Percentiles rank a stretch among this genome's conserved stretches.
Evolutionary conservation across 2,113 vertebrate genomes (phyloP).

Genomic region (Rallus limicola): DNA sequence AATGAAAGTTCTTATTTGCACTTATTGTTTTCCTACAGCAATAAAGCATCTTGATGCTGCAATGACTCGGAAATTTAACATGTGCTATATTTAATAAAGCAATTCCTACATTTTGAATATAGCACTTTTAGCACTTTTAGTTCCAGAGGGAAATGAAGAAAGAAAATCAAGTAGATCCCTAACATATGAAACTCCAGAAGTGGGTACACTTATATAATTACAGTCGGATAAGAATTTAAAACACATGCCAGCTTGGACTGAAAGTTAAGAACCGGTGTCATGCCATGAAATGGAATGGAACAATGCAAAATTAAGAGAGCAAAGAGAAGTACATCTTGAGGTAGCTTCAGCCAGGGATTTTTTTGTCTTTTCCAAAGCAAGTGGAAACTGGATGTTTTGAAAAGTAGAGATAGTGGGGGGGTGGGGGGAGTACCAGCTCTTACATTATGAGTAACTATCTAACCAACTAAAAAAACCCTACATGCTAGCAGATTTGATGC

Average conservation of each 20-base stretch:
- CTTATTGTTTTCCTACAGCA: background rate
- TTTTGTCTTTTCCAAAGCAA: background rate
- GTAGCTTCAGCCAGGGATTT: background rate
- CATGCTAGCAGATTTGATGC: background rate
- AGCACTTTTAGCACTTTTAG: no score
- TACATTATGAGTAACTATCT: background rate
- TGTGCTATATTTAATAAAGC: background rate
- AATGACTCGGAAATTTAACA: background rate
- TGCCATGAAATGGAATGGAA: background rate
- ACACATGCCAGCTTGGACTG: background rate
- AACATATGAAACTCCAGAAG: background rate
- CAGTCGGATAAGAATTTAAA: background rate
- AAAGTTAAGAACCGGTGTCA: background rate
- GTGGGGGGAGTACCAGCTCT: background rate
- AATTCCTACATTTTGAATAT: background rate
- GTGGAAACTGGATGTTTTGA: background rate
- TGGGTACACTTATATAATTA: background rate
- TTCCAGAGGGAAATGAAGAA: background rate
- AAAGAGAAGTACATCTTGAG: background rate
- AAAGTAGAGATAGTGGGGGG: background rate
- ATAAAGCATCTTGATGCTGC: background rate
- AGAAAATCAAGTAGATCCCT: background rate
- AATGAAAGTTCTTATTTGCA: constrained; percentile 1
- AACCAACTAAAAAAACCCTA: background rate
- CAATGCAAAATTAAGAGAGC: background rate